Conservation (phyloP, 2,888 invertebrate species). For the Ennomos fuscantarius region DNA sequence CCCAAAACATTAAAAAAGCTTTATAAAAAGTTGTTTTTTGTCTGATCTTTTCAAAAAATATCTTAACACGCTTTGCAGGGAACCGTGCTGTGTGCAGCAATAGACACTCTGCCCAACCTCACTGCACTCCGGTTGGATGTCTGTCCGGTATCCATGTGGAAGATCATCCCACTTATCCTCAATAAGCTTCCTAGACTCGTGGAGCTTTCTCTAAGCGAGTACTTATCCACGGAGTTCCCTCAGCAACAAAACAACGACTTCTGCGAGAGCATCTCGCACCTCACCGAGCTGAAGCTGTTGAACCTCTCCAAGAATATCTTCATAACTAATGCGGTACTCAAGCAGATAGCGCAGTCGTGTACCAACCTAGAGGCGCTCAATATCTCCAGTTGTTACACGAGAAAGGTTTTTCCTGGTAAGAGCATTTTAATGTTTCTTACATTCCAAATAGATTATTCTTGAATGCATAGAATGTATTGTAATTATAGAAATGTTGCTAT, state of each 20-base stretch:
- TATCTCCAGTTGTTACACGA: constrained; percentile 73
- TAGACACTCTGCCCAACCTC: constrained; percentile 60
- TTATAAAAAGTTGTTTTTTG: too few relatives aligned
- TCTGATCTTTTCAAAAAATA: too few relatives aligned
- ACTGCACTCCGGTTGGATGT: constrained; percentile 68
- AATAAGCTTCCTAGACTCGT: constrained; percentile 64
- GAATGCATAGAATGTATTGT: too few relatives aligned
- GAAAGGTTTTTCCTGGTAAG: constrained; percentile 59
- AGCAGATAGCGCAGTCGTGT: constrained; percentile 77
- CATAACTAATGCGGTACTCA: constrained; percentile 82
- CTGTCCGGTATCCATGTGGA: constrained; percentile 71
- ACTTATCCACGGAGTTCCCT: constrained; percentile 55
- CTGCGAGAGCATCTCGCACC: constrained; percentile 64
- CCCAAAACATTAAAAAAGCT: too few relatives aligned
- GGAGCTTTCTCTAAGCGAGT: constrained; percentile 73
- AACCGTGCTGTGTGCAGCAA: constrained; percentile 65
- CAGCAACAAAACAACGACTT: constrained; percentile 58
- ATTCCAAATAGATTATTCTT: too few relatives aligned
- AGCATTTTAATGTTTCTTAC: background rate
- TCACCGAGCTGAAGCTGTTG: constrained; percentile 74
- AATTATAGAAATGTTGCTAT: too few relatives aligned
- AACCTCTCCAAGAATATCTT: constrained; percentile 74
- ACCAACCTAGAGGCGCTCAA: constrained; percentile 72
- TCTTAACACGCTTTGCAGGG: constrained; percentile 37
- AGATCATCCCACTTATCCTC: constrained; percentile 67